phyloP scores from a whole-genome alignment of 1,140 invertebrate genomes.

The Bombus fervidus region DNA sequence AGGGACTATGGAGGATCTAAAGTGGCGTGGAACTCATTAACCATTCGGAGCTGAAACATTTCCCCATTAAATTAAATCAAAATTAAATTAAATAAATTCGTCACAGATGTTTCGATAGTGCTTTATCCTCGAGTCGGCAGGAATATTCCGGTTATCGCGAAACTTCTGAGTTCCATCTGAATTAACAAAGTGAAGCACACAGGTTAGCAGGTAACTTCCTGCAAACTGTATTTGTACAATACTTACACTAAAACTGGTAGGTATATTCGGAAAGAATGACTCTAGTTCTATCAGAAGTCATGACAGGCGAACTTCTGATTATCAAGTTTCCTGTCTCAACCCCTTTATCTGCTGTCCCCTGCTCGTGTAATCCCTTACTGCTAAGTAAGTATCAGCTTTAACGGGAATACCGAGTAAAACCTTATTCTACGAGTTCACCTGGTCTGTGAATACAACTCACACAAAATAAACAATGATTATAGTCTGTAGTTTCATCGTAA shows the following conservation, averaged over 20 bases:
- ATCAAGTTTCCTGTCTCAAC: constrained; percentile 35
- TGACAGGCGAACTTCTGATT: constrained; percentile 43
- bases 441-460: neutral
- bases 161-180: constrained; percentile 18
- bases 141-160: constrained; percentile 30
- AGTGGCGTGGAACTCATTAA: neutral
- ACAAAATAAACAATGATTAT: neutral
- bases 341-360: neutral
- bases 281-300: constrained; percentile 7
- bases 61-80: neutral
- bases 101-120: constrained; percentile 1
- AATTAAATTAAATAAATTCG: neutral
- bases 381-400: neutral
- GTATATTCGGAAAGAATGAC: constrained; percentile 1
- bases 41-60: neutral
- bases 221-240: neutral
- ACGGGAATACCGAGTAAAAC: no score
- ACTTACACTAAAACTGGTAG: neutral
- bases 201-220: constrained; percentile 20
- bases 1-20: no score
- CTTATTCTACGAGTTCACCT: neutral
- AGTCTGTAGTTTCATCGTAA: no score
- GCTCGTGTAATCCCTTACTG: neutral
- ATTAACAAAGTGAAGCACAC: constrained; percentile 37
- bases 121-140: neutral